Conservation (phyloP, 2,113 vertebrate species). For the Corvus hawaiiensis region DNA sequence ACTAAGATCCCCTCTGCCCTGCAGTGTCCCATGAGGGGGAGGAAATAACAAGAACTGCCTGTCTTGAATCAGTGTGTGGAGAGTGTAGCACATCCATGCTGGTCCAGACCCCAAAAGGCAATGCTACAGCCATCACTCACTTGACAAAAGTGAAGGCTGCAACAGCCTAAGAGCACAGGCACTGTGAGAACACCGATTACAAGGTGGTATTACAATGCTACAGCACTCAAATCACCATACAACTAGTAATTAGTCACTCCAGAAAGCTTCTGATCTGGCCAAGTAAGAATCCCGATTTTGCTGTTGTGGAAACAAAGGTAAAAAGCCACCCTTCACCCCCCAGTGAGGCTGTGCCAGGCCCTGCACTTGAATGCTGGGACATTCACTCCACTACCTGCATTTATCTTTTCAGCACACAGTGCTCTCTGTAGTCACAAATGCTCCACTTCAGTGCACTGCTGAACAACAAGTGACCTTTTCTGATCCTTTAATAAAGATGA, state of each 20-base stretch:
- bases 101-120: background rate
- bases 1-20: background rate
- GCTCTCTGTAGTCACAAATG: slow-evolving; percentile 19
- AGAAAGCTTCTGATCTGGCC: slow-evolving; percentile 54
- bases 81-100: background rate
- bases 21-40: background rate
- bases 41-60: background rate
- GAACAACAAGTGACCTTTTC: slow-evolving; percentile 61
- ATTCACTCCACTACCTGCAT: background rate
- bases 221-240: slow-evolving; percentile 56
- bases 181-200: slow-evolving; percentile 44
- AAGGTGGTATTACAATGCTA: slow-evolving; percentile 56
- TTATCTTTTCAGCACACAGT: slow-evolving; percentile 10
- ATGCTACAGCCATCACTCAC: slow-evolving; percentile 10
- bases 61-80: background rate
- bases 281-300: slow-evolving; percentile 9
- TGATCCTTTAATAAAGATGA: slow-evolving; percentile 37
- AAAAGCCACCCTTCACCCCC: slow-evolving; percentile 32
- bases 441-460: slow-evolving; percentile 34
- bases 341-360: background rate
- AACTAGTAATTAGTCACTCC: slow-evolving; percentile 58
- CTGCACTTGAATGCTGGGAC: slow-evolving; percentile 8
- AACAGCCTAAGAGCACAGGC: slow-evolving; percentile 27
- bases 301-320: slow-evolving; percentile 56
- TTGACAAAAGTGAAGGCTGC: slow-evolving; percentile 39